Percentiles rank a stretch among this genome's conserved stretches.
phyloP scores from a whole-genome alignment of 2,888 invertebrate species.

The Anarsia innoxiella region DNA sequence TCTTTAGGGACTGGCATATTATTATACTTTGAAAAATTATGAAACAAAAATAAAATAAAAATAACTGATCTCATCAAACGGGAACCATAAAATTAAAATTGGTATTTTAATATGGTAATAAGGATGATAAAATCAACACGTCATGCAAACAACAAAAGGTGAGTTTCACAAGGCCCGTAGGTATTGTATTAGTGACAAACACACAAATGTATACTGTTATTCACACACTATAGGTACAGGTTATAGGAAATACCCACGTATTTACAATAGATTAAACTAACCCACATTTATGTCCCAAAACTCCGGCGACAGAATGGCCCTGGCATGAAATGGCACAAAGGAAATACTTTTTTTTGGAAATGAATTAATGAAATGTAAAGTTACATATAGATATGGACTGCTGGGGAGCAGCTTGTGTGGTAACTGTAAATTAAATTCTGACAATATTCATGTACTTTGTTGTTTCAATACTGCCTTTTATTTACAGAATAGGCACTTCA shows the following conservation, averaged over 20 bases:
- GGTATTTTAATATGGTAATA: too few relatives aligned
- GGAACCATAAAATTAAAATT: too few relatives aligned
- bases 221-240: slow-evolving; percentile 13
- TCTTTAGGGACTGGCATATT: not conserved
- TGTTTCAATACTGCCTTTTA: too few relatives aligned
- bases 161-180: slow-evolving; percentile 24
- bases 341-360: not conserved
- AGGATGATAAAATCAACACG: too few relatives aligned
- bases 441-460: too few relatives aligned
- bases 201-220: slow-evolving; percentile 34
- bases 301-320: slow-evolving; percentile 28
- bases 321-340: slow-evolving; percentile 43
- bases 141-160: slow-evolving; percentile 32
- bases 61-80: too few relatives aligned
- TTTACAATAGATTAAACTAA: slow-evolving; percentile 23
- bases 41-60: not conserved
- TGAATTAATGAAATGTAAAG: too few relatives aligned
- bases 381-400: too few relatives aligned
- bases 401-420: too few relatives aligned
- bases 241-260: slow-evolving; percentile 23
- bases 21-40: not conserved
- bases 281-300: slow-evolving; percentile 19
- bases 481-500: too few relatives aligned
- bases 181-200: slow-evolving; percentile 44
- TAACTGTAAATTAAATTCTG: too few relatives aligned